Evolutionary conservation across 2,888 invertebrate genomes (phyloP), one percentile per base, ranked within the genome.

Genomic region (Lasioglossum malachurum): DNA sequence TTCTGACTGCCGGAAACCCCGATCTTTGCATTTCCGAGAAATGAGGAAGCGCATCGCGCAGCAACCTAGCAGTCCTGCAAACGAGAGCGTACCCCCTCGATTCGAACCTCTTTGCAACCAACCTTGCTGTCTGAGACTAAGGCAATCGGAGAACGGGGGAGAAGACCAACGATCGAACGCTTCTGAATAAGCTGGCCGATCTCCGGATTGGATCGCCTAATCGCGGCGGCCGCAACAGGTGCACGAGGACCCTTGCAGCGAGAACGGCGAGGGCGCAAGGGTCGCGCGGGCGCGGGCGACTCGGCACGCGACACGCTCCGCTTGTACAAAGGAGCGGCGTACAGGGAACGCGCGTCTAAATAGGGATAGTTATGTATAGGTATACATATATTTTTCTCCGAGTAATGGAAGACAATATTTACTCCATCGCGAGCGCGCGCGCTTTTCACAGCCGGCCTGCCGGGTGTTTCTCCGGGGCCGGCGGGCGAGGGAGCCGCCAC

Each of bases 331-430:
- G 27, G n/a, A 69, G 67, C 35, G 19, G 35, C 75, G 82, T 78
- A 78, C 78, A 78, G 73, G 72, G 73, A 57, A 75, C 76, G 64
- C 79, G 72, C 77, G 82, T 82, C 73, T 80, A 82, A 73, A 82
- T 77, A 78, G 78, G 49, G 78, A 71, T 84, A 87, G 80, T 14
- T 78, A 69, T 80, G 88, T 82, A 89, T 85, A 92, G 76, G 81
- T 88, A 88, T 87, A 88, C 83, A 91, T 92, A 91, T 93, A 91
- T 92, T 91, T 94, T 91, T 92, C 93, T 91, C 93, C 92, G 92
- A 93, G 90, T 93, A 93, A 94, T 92, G 93, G 93, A 94, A 93
- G 94, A 94, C 94, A 94, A 95, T 95, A 95, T 95, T 94, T 93
- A 69, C 92, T 93, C 92, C 92, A 92, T 92, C 91, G 92, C 90